A percentile compares a stretch with the other conserved stretches of the same genome.
phyloP scores from a whole-genome alignment of 2,113 vertebrate species.

The Jaculus jaculus region DNA sequence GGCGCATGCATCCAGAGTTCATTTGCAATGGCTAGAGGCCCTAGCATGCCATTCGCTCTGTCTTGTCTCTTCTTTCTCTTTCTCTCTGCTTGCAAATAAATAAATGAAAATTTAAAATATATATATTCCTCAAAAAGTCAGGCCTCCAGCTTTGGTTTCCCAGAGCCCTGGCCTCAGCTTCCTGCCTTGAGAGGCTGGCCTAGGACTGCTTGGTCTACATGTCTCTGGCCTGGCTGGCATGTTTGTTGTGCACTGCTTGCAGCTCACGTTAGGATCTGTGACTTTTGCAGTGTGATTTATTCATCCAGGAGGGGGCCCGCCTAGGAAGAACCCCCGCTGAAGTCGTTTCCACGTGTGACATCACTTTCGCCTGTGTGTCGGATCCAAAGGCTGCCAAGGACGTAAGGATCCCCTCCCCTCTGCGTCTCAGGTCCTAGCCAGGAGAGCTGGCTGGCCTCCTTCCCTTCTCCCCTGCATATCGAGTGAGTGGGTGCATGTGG shows the following conservation, averaged over 20 bases:
- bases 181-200: background rate
- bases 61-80: too few species aligned
- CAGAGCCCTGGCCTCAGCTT: background rate
- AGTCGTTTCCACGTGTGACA: conserved; percentile 98
- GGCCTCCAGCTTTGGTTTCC: background rate
- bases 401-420: conserved; percentile 87
- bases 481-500: conserved; percentile 59
- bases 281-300: conserved; percentile 96
- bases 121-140: background rate
- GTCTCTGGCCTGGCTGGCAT: conserved; percentile 45
- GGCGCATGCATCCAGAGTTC: too few species aligned
- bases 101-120: too few species aligned
- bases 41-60: too few species aligned
- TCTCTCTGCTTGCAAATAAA: too few species aligned
- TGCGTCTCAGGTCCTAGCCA: conserved; percentile 14
- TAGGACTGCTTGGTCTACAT: background rate
- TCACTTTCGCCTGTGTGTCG: conserved; percentile 98
- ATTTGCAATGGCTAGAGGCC: too few species aligned
- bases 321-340: conserved; percentile 98
- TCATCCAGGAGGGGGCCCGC: conserved; percentile 98
- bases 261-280: conserved; percentile 82
- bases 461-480: conserved; percentile 53
- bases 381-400: conserved; percentile 98
- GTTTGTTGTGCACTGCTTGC: conserved; percentile 66
- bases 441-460: conserved; percentile 53